Evolutionary conservation across 2,113 vertebrate species (phyloP).

Genomic region (Meriones unguiculatus): DNA sequence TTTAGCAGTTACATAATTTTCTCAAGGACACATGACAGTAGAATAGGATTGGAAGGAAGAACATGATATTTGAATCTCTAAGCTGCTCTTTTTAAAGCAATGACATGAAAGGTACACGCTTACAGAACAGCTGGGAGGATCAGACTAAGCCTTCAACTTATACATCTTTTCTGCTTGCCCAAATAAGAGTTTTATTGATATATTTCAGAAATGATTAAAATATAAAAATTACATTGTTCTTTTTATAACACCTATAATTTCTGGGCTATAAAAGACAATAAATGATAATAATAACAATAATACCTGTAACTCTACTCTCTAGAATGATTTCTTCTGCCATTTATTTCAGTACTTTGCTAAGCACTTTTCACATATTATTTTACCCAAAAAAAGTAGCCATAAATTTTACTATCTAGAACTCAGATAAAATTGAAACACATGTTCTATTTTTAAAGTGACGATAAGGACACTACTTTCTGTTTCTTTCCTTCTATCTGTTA

Average conservation of each 20-base stretch:
- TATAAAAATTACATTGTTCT: conserved; percentile 36
- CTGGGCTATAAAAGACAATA: conserved; percentile 52
- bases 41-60: not conserved
- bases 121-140: not conserved
- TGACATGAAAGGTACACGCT: not conserved
- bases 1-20: not conserved
- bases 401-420: conserved; percentile 38
- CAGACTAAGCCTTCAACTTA: not conserved
- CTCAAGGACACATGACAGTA: not conserved
- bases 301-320: not conserved
- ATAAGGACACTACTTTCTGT: conserved; percentile 10
- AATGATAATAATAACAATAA: conserved; percentile 58
- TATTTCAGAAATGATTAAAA: conserved; percentile 61
- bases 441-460: conserved; percentile 31
- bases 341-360: conserved; percentile 61
- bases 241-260: conserved; percentile 66
- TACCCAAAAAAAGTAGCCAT: not conserved
- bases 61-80: not conserved
- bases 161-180: not conserved
- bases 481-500: conserved; percentile 20
- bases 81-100: not conserved
- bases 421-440: conserved; percentile 12
- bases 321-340: conserved; percentile 52
- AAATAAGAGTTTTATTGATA: conserved; percentile 51
- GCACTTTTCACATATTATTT: conserved; percentile 55